These are phyloP conservation scores for Acleris cristana DNA, from an alignment of 2,888 invertebrate genomes.

Conservation along the genomic window DNA sequence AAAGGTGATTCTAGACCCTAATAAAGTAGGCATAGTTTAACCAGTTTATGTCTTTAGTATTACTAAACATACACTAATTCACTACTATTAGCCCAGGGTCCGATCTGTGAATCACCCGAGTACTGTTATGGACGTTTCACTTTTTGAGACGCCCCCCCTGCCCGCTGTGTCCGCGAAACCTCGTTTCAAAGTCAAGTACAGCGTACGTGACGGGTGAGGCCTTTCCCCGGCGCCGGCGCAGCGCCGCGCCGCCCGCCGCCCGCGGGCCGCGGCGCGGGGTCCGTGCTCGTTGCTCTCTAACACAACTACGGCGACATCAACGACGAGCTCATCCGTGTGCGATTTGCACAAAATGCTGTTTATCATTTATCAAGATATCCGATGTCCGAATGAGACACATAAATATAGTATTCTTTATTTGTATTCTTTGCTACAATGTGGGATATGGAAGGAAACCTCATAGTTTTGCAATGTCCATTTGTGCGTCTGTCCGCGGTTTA, in stretches of 20 bases:
- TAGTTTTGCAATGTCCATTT: too few species aligned
- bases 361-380: too few species aligned
- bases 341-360: too few species aligned
- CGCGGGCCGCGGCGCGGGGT: conserved; percentile 11
- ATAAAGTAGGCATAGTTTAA: conserved; percentile 1
- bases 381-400: too few species aligned
- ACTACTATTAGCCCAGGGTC: conserved; percentile 24
- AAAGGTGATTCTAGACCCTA: too few species aligned
- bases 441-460: too few species aligned
- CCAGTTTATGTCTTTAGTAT: conserved; percentile 10
- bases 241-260: conserved; percentile 2
- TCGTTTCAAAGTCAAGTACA: conserved; percentile 70
- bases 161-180: conserved; percentile 69
- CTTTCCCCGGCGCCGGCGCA: conserved; percentile 30
- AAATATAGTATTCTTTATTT: too few species aligned
- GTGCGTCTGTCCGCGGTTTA: too few species aligned
- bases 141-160: conserved; percentile 65
- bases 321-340: too few species aligned
- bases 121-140: conserved; percentile 76
- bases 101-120: conserved; percentile 47
- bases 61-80: conserved; percentile 20
- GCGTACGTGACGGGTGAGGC: conserved; percentile 43
- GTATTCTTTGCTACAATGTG: too few species aligned
- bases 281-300: too few species aligned
- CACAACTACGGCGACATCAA: too few species aligned